These are phyloP conservation scores for Setipinna tenuifilis DNA, from an alignment of 2,797 vertebrate genomes.

Conservation along the genomic window DNA sequence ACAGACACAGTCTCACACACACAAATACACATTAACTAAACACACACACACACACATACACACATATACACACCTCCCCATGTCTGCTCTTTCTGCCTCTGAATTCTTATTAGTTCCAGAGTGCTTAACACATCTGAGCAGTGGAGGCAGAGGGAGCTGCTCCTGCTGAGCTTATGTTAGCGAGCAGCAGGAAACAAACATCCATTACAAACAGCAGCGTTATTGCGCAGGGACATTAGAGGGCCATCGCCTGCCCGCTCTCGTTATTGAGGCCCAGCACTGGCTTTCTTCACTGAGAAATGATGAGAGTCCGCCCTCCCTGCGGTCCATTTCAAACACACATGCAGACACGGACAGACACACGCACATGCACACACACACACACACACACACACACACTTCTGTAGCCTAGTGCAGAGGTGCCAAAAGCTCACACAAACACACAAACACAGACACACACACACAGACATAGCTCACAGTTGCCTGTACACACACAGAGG, in stretches of 20 bases:
- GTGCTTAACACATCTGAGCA: conserved; percentile 15
- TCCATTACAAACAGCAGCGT: conserved; percentile 49
- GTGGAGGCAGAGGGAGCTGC: conserved; percentile 20
- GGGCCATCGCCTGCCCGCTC: background rate
- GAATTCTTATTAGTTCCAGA: conserved; percentile 19
- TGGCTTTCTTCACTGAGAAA: conserved; percentile 36
- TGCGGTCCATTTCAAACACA: conserved; percentile 29
- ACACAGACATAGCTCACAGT: too few species aligned
- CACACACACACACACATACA: too few species aligned
- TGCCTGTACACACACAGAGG: background rate
- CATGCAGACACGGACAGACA: background rate
- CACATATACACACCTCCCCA: background rate
- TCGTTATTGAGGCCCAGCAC: background rate
- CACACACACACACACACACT: background rate
- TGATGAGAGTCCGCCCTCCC: conserved; percentile 41
- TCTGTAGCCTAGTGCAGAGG: too few species aligned
- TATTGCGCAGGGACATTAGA: conserved; percentile 19
- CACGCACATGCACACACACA: background rate
- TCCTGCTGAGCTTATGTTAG: conserved; percentile 52
- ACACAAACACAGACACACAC: background rate
- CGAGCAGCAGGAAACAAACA: conserved; percentile 55
- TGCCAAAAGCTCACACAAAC: background rate
- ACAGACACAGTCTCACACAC: too few species aligned
- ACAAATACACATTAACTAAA: background rate
- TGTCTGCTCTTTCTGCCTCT: conserved; percentile 4